Conservation (phyloP, 2,797 vertebrate species). For the Valencia hispanica region DNA sequence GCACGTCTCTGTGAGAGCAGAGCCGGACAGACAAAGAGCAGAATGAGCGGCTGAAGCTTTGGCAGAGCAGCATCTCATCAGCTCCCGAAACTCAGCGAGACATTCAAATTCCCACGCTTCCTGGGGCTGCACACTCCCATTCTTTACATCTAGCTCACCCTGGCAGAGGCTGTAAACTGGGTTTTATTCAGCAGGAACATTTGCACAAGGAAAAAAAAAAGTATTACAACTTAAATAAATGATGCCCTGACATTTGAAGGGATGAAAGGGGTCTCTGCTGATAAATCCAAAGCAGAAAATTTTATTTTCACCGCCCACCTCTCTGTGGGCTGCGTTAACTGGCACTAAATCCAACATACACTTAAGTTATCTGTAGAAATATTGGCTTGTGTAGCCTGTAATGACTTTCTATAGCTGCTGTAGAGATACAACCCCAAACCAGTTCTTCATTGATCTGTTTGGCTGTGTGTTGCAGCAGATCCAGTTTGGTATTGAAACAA, state of each 20-base stretch:
- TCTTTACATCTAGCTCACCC: not conserved
- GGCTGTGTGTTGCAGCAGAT: conserved; percentile 3
- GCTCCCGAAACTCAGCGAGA: not conserved
- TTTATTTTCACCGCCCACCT: not conserved
- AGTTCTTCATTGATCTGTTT: conserved; percentile 7
- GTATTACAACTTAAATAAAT: not conserved
- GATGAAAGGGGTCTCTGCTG: conserved; percentile 6
- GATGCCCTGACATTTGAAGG: not conserved
- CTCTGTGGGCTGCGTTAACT: not conserved
- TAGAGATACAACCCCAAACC: conserved; percentile 2
- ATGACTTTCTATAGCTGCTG: not conserved
- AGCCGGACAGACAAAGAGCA: not conserved
- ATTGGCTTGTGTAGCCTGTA: not conserved
- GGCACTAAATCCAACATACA: not conserved
- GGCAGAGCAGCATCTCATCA: not conserved
- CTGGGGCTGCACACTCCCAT: not conserved
- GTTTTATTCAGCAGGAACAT: not conserved
- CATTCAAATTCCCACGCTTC: conserved; percentile 6
- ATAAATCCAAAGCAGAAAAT: not conserved
- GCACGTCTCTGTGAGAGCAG: conserved; percentile 1
- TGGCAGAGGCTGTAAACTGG: not conserved
- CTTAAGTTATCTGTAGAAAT: not conserved
- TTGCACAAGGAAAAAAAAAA: not conserved
- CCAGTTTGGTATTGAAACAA: not conserved
- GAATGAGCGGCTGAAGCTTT: conserved; percentile 3